Percentiles rank a stretch among this genome's conserved stretches.
Evolutionary conservation across 2,888 invertebrate species (phyloP).

Genomic region (Dryobota labecula): DNA sequence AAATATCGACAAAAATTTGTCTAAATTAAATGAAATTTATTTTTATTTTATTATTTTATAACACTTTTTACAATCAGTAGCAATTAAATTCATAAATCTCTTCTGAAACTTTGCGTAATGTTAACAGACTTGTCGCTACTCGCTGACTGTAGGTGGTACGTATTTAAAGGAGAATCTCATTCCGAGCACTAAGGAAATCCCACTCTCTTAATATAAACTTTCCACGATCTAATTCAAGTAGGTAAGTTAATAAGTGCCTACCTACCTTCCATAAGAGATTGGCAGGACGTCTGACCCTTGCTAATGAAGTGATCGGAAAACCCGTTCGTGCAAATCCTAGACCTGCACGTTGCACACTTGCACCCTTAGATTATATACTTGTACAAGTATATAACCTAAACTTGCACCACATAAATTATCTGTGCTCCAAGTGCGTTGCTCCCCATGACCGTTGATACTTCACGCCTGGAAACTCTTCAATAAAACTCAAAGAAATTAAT

Average conservation of each 20-base stretch:
- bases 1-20: too few species aligned
- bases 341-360: slow-evolving; percentile 37
- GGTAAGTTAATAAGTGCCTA: not conserved
- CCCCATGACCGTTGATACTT: slow-evolving; percentile 37
- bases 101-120: not conserved
- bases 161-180: not conserved
- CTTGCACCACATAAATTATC: slow-evolving; percentile 50
- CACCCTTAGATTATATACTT: too few species aligned
- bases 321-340: slow-evolving; percentile 30
- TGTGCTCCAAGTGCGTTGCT: slow-evolving; percentile 20
- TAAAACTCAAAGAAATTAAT: slow-evolving; percentile 34
- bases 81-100: not conserved
- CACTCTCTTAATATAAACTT: not conserved
- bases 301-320: slow-evolving; percentile 30
- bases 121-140: not conserved
- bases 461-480: slow-evolving; percentile 32
- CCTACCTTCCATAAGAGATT: not conserved
- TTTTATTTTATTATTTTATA: too few species aligned
- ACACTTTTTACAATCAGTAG: not conserved
- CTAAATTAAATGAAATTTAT: too few species aligned
- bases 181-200: slow-evolving; percentile 1
- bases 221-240: slow-evolving; percentile 13
- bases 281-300: slow-evolving; percentile 28
- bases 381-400: too few species aligned
- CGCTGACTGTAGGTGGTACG: not conserved